phyloP scores from a whole-genome alignment of 2,888 invertebrate genomes.

The Drosophila monieri region DNA sequence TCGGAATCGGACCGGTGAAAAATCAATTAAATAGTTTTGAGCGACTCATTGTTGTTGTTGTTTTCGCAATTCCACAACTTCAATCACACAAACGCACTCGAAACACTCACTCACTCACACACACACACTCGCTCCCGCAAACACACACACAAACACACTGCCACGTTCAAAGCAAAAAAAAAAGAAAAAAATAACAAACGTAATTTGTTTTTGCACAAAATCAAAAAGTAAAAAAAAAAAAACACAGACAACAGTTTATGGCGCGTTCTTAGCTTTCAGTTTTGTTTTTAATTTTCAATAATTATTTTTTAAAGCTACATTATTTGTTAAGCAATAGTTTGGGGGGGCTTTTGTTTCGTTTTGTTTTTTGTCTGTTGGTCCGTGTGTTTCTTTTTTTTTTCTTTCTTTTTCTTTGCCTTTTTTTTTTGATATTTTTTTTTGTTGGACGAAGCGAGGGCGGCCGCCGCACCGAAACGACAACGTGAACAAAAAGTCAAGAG shows the following conservation, averaged over 20 bases:
- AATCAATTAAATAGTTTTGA: constrained; percentile 39
- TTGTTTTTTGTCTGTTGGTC: constrained; percentile 42
- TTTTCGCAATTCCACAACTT: constrained; percentile 14
- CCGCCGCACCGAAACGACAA: constrained; percentile 11
- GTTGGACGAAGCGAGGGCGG: constrained; percentile 4
- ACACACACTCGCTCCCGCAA: constrained; percentile 7
- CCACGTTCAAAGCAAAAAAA: constrained; percentile 34
- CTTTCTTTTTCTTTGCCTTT: background rate
- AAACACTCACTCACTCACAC: constrained; percentile 12
- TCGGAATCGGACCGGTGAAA: constrained; percentile 38
- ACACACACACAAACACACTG: constrained; percentile 34
- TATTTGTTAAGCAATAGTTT: constrained; percentile 1
- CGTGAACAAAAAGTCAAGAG: constrained; percentile 15
- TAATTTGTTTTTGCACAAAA: constrained; percentile 42
- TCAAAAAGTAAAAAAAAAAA: constrained; percentile 7
- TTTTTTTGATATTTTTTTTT: background rate
- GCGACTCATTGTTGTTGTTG: constrained; percentile 18
- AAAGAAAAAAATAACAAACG: constrained; percentile 26
- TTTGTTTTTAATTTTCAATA: constrained; percentile 1
- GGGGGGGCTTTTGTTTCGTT: background rate
- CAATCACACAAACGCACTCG: constrained; percentile 4
- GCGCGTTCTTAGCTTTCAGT: constrained; percentile 16
- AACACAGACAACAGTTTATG: constrained; percentile 8
- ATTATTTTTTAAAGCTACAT: background rate
- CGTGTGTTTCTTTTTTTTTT: constrained; percentile 4